Evolutionary conservation across 64 coral and sea anemone species (phyloP).

Genomic region (Orbicella faveolata): DNA sequence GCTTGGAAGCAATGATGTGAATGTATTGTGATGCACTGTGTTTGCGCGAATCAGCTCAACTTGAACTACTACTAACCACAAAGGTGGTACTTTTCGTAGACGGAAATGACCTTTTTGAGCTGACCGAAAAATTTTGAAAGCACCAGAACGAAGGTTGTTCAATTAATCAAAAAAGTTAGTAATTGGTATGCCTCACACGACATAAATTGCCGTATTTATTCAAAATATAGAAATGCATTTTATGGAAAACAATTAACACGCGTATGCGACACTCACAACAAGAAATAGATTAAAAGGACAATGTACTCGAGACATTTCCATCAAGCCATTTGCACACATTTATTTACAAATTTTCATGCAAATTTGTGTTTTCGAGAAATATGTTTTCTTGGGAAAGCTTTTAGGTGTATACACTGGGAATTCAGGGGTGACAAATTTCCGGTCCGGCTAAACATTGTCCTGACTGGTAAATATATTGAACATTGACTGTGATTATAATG

Average conservation of each 20-base stretch:
- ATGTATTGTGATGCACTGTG: not conserved
- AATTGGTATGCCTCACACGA: too few relatives aligned
- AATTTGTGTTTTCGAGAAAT: not conserved
- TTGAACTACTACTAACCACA: too few relatives aligned
- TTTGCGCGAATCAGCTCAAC: not conserved
- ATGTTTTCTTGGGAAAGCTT: not conserved
- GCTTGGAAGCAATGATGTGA: not conserved
- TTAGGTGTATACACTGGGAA: not conserved
- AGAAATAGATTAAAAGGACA: not conserved
- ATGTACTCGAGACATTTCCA: not conserved
- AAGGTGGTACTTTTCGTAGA: too few relatives aligned
- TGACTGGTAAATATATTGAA: not conserved
- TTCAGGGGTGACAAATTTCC: slow-evolving; percentile 7
- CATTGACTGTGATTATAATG: too few relatives aligned
- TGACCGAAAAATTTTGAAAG: too few relatives aligned
- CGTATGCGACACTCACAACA: not conserved
- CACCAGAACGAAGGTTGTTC: too few relatives aligned
- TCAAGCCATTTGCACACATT: not conserved
- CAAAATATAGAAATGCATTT: too few relatives aligned
- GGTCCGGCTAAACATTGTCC: not conserved
- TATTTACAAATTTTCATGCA: not conserved
- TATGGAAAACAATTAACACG: too few relatives aligned
- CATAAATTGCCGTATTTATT: too few relatives aligned
- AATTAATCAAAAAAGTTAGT: too few relatives aligned
- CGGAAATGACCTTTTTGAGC: too few relatives aligned